Evolutionary conservation across 2,113 vertebrate genomes (phyloP), one percentile per base, ranked within the genome.

Genomic region (Leptobrachium leishanense): DNA sequence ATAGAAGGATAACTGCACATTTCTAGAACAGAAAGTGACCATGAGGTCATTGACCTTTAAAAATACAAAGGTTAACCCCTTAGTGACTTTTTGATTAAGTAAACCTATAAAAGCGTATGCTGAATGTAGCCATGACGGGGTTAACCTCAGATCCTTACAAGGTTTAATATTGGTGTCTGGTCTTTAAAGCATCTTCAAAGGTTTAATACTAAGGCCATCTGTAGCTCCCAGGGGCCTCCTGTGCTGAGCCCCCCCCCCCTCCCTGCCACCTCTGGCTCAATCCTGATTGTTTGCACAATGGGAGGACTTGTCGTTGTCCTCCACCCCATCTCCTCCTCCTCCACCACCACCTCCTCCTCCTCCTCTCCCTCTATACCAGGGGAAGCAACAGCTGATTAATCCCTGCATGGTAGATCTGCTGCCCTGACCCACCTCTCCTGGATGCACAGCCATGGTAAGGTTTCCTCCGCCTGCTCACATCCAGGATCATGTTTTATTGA

Each of bases 381-480:
- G 15, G 50, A 80, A 39, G 63, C 77, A 66, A 71, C 63, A 80
- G 77, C 77, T 73, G 62, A 65, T 62, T 57, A 42, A 20, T 15
- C 5, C 43, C 70, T 57, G 77, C 53, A 43, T 64, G 57, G 65
- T 43, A 55, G 43, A n/a, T 15, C 50, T n/a, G 70, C 77, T 44
- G 5, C 66, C 42, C 3, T 59, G 11, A 59, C 13, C 55, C 62
- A 53, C 59, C 68, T 70, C 68, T 55, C 53, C n/a, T 31, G 77
- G 20, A 31, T 31, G 20, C 20, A 31, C 8, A 80, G 77, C 72
- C 41, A 80, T 80, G 77, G 77, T 80, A 80, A 67, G 77, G 2
- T 6, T 12, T 13, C 13, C 0, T 10, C 2, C 44, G 5, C 64
- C 9, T 20, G 43, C 55, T 31, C 20, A 31, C 20, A 31, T 31